Evolutionary conservation across 2,113 vertebrate genomes (phyloP).

Genomic region (Uria lomvia): DNA sequence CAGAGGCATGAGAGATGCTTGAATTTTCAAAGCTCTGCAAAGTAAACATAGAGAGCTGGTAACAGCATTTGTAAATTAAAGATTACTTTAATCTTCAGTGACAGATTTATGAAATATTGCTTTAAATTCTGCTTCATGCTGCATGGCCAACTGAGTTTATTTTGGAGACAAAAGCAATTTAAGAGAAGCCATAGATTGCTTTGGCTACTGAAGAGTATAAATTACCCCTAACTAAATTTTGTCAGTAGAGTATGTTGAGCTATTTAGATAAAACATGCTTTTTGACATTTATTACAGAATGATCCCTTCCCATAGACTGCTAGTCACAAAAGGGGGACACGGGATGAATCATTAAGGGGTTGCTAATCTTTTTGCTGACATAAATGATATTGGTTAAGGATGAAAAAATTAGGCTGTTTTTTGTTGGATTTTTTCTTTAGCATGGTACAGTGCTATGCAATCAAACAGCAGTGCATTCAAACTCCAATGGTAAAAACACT

Average conservation of each 20-base stretch:
- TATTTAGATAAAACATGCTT: constrained; percentile 73
- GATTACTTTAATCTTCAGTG: constrained; percentile 70
- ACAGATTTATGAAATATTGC: constrained; percentile 74
- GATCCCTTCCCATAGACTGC: constrained; percentile 49
- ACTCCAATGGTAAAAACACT: constrained; percentile 30
- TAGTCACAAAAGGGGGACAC: not conserved
- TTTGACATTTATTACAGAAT: constrained; percentile 73
- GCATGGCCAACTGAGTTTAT: constrained; percentile 71
- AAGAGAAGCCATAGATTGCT: constrained; percentile 68
- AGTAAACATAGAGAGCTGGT: constrained; percentile 43
- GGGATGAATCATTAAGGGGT: constrained; percentile 56
- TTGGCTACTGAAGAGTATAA: constrained; percentile 65
- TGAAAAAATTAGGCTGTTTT: constrained; percentile 15
- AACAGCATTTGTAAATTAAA: constrained; percentile 73
- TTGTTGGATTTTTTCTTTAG: not conserved
- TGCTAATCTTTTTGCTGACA: constrained; percentile 57
- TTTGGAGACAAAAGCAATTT: constrained; percentile 77
- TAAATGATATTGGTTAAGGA: constrained; percentile 4
- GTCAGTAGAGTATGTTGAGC: constrained; percentile 57
- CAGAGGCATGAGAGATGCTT: not conserved
- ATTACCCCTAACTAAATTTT: constrained; percentile 70
- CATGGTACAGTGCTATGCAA: constrained; percentile 32
- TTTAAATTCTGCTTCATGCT: constrained; percentile 68
- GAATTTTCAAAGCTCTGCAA: constrained; percentile 50
- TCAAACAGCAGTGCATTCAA: constrained; percentile 30